Evolutionary conservation across 1,140 invertebrate species (phyloP), one percentile per base, ranked within the genome.

Genomic region (Drosophila ficusphila): DNA sequence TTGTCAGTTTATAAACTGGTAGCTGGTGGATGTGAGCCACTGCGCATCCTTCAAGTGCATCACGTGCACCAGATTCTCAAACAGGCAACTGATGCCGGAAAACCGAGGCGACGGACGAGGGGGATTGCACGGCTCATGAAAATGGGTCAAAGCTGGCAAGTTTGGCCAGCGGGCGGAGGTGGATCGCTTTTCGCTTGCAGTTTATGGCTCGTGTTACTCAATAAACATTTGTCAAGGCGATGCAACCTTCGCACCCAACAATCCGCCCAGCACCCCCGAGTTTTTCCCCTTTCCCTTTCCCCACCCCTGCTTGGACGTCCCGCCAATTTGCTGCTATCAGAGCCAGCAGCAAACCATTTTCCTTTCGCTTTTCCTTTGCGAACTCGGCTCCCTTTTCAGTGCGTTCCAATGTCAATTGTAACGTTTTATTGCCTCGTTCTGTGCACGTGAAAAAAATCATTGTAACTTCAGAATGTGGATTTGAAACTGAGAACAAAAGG

Each of bases 1-100:
- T 86, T 79, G 71, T 86, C 76, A 86, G 81, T 86, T 86, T 86
- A 85, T 86, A 86, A 86, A 85, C 76, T 79, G 71, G 70, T 73
- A 42, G 70, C 52, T 69, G 33, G 61, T 69, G 33, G 61, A 46
- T 77, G 60, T 51, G 53, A 83, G 78, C 60, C 65, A 69, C 75
- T 82, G 76, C 68, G 76, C 58, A 57, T 65, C 70, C 70, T 83
- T 74, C 70, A 79, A 60, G 62, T 65, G 54, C 72, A 79, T 54
- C 51, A 79, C 76, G 79, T 85, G 75, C 79, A 68, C 60, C 75
- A 85, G 60, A 74, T 65, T 68, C 69, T 21, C 29, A 9, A 64
- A 52, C 48, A 62, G 49, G 44, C 51, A 54, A 83, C 53, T 54
- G 56, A 41, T 25, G 64, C 64, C 39, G 23, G 46, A 33, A 65